Base-by-base conservation (phyloP, 2,888 invertebrate species). In the Heteropelma amictum region DNA sequence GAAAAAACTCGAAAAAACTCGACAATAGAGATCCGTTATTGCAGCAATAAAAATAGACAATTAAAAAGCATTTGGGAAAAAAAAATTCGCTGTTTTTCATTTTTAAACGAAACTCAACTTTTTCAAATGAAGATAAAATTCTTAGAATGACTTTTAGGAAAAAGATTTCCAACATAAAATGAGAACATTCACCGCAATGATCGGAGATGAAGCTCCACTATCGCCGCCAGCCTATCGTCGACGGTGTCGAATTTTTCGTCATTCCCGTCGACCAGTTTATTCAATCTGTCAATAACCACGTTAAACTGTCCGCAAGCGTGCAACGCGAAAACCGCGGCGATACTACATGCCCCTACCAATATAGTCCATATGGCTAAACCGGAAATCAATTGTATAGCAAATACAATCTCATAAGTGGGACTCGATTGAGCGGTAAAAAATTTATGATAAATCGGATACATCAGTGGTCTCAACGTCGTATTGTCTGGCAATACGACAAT, bases 261-360 rank as follows among this genome's bases (percentile, higher is more conserved):
- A 1, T 42, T 45, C 0, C 74, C 77, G 3, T 79, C 76, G 17
- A 84, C 78, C 4, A 84, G 69, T 19, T 74, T 72, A 1, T 79
- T 65, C 19, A 87, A 51, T 7, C 79, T 76, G 0, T 10, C 17
- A 42, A 79, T 72, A 1, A 87, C 79, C 10, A 88, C 83, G 12
- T 79, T 79, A 1, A 86, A 80, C 10, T 88, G 87, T 2, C 85
- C 86, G 28, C 87, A 87, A 0, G 83, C 82, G 51, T 88, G 88
- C 72, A 84, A 82, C 1, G 80, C 85, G n/a, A 87, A 85, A 3
- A 84, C 79, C 0, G 85, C 87, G 0, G 84, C 82, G 1, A 86
- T 69, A 28, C 86, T 81, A 47, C 87, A 88, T 0, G 83, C 78
- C 0, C 82, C 80, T 10, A 85, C 80, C 0, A 85, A 86, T 0